Percentiles rank a stretch among this genome's conserved stretches.
Evolutionary conservation across 2,113 vertebrate genomes (phyloP).

Genomic region (Nerophis ophidion): DNA sequence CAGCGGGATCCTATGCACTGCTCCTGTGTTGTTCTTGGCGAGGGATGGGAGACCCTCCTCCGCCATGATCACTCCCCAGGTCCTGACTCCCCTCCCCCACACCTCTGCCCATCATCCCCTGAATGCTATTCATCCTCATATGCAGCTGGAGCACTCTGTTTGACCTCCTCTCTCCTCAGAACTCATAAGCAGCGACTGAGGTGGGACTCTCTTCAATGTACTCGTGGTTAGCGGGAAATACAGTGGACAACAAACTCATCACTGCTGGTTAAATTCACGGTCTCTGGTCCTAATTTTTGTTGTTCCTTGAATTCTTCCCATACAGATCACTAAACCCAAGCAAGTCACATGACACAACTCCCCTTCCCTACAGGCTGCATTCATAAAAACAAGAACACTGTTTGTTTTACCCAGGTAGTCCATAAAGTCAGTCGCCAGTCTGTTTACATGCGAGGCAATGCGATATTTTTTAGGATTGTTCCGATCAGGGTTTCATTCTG

Average conservation of each 20-base stretch:
- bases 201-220: constrained; percentile 36
- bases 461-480: no score
- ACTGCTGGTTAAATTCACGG: background rate
- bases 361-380: no score
- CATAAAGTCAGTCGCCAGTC: no score
- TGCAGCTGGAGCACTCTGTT: constrained; percentile 67
- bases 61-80: constrained; percentile 43
- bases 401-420: no score
- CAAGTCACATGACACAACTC: no score
- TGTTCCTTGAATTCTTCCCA: no score
- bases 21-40: constrained; percentile 57
- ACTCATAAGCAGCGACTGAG: constrained; percentile 40
- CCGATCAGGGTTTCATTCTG: no score
- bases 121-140: constrained; percentile 54
- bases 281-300: no score
- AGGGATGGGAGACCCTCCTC: constrained; percentile 37
- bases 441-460: no score
- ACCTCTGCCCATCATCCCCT: constrained; percentile 53
- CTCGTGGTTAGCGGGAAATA: constrained; percentile 32
- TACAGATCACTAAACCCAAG: no score
- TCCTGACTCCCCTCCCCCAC: constrained; percentile 41
- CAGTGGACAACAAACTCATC: constrained; percentile 33
- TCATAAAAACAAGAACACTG: no score
- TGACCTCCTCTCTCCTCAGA: constrained; percentile 59
- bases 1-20: constrained; percentile 43